Evolutionary conservation across 1,140 invertebrate species (phyloP), one percentile per base, ranked within the genome.

Genomic region (Aradophagus sp.): DNA sequence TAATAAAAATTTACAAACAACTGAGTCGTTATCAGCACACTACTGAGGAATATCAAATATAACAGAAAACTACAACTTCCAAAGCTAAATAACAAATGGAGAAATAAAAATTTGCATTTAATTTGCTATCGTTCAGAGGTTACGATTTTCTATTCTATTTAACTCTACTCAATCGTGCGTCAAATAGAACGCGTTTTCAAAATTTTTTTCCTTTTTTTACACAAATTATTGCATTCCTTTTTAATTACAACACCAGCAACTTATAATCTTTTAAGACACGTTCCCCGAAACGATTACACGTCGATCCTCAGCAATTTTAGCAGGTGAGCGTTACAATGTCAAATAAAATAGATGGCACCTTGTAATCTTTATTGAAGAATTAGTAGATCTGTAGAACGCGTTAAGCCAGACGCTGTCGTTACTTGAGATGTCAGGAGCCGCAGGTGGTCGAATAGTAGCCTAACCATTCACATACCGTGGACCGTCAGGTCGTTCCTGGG

Each of bases 371-470:
- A 70, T 74, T 67, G 68, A 67, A 52, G 61, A 74, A 74, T 74
- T 74, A 74, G 62, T 59, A 34, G 66, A 73, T 44, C 45, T 50
- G 62, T 62, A 68, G 59, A 65, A 17, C 38, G 58, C 47, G 52
- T 63, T 73, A 73, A 73, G 66, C 58, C 59, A 52, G 56, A 62
- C 45, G 56, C 20, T 77, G 71, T 73, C 67, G 75, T 76, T 78
- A 73, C 72, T 76, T 72, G 73, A 78, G 76, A 76, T 62, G 76
- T 78, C 75, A 71, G 66, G 45, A 78, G 75, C 76, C 73, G 75
- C 77, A 79, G 76, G 77, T 79, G 75, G 77, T 73, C 73, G 77
- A 75, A 77, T 74, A 56, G 66, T 77, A 77, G 76, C 69, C 72
- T 74, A 65, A 74, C 75, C 65, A 77, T 78, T 76, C 75, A 59